phyloP scores from a whole-genome alignment of 2,113 vertebrate genomes.

The Dermatemys mawii region DNA sequence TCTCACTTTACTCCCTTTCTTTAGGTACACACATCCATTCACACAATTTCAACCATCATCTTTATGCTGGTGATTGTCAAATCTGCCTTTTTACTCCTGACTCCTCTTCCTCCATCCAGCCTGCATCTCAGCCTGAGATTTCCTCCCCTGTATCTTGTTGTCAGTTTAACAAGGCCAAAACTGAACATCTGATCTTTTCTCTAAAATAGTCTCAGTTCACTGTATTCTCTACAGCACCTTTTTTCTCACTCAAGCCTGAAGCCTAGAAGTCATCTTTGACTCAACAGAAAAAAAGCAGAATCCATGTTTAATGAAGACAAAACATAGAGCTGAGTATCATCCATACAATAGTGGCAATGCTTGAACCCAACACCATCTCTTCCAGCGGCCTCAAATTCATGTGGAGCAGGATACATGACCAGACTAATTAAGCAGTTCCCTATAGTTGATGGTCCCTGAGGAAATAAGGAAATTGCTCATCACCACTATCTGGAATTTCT shows the following conservation, averaged over 20 bases:
- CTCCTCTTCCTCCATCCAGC: neutral
- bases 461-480: neutral
- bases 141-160: neutral
- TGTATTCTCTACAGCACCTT: neutral
- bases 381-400: neutral
- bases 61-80: neutral
- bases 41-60: neutral
- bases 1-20: neutral
- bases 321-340: neutral
- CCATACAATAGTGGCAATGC: neutral
- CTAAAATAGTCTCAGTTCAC: neutral
- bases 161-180: neutral
- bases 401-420: neutral
- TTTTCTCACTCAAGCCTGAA: neutral
- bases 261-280: fast-evolving
- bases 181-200: no score
- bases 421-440: neutral
- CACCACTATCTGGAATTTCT: neutral
- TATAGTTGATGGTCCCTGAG: neutral
- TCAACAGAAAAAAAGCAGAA: neutral
- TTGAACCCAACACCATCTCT: neutral
- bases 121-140: neutral
- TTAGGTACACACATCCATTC: neutral
- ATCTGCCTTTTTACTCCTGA: neutral
- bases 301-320: neutral